phyloP scores from a whole-genome alignment of 2,113 vertebrate species.

The Gambusia holbrooki region DNA sequence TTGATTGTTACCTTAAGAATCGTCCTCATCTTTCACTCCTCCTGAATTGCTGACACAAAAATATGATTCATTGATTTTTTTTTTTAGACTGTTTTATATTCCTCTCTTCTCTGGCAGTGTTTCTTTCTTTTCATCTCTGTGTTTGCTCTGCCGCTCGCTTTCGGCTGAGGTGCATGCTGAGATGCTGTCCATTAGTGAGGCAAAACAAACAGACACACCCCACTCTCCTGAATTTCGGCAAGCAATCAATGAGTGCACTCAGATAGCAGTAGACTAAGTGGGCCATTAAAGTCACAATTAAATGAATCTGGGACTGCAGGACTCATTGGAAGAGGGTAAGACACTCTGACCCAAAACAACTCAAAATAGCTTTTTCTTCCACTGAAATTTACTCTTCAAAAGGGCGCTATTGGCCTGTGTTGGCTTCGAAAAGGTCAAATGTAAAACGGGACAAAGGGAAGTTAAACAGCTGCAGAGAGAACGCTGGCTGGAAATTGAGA shows the following conservation, averaged over 20 bases:
- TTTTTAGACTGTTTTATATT: constrained; percentile 5
- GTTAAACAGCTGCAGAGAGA: background rate
- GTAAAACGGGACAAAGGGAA: background rate
- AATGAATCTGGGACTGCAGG: constrained; percentile 58
- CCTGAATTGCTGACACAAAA: background rate
- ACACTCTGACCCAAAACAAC: constrained; percentile 4
- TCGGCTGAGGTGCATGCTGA: constrained; percentile 44
- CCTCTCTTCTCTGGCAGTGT: constrained; percentile 6
- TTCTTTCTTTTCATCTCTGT: constrained; percentile 7
- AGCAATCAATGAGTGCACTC: constrained; percentile 70
- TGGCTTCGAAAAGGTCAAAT: background rate
- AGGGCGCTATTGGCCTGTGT: background rate
- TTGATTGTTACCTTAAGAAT: constrained; percentile 25
- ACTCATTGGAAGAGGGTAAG: constrained; percentile 24
- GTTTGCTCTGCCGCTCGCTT: constrained; percentile 15
- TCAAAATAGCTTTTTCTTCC: constrained; percentile 14
- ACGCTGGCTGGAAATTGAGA: constrained; percentile 8
- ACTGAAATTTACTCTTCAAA: background rate
- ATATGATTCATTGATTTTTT: constrained; percentile 10
- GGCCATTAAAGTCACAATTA: constrained; percentile 61
- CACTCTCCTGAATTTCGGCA: constrained; percentile 48
- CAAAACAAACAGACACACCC: constrained; percentile 59
- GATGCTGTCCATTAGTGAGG: constrained; percentile 56
- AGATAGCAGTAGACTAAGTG: constrained; percentile 59
- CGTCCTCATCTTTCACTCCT: constrained; percentile 14